These are phyloP conservation scores for Todiramphus chloris DNA, from an alignment of 2,113 vertebrate species.

Conservation along the genomic window DNA sequence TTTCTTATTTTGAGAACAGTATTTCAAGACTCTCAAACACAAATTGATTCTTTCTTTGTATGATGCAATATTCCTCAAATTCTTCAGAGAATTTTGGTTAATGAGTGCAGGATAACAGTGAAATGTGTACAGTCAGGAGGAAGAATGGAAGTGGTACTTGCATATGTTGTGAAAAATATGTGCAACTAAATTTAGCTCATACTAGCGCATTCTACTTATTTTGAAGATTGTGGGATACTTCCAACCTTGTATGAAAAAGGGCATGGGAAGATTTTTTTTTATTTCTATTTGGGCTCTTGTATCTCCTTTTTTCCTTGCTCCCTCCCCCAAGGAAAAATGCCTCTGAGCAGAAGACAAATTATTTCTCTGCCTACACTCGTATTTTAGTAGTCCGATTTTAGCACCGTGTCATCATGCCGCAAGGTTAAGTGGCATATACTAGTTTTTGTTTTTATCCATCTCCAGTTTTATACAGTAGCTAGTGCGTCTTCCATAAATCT, in stretches of 20 bases:
- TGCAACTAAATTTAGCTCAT: slow-evolving; percentile 70
- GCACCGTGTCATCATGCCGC: not conserved
- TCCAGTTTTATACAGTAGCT: not conserved
- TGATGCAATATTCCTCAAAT: not conserved
- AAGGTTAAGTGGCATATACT: slow-evolving; percentile 29
- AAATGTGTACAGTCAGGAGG: not conserved
- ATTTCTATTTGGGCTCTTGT: slow-evolving; percentile 19
- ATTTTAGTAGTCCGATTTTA: slow-evolving; percentile 46
- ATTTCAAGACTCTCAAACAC: not conserved
- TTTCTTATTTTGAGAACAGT: not conserved
- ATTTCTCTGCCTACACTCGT: slow-evolving; percentile 33
- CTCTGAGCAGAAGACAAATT: slow-evolving; percentile 17
- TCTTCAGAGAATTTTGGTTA: not conserved
- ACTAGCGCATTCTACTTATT: slow-evolving; percentile 75
- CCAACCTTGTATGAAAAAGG: slow-evolving; percentile 78
- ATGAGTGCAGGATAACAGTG: not conserved
- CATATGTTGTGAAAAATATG: slow-evolving; percentile 64
- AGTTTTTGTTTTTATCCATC: slow-evolving; percentile 17
- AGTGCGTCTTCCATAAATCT: not conserved
- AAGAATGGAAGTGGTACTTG: not conserved
- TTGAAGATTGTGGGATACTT: slow-evolving; percentile 81
- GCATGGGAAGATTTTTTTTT: slow-evolving; percentile 81
- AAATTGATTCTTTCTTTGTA: not conserved
- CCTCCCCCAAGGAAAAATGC: not conserved
- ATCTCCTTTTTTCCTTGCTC: not conserved